phyloP scores from a whole-genome alignment of 1,140 invertebrate genomes.

The Gryon sp. region DNA sequence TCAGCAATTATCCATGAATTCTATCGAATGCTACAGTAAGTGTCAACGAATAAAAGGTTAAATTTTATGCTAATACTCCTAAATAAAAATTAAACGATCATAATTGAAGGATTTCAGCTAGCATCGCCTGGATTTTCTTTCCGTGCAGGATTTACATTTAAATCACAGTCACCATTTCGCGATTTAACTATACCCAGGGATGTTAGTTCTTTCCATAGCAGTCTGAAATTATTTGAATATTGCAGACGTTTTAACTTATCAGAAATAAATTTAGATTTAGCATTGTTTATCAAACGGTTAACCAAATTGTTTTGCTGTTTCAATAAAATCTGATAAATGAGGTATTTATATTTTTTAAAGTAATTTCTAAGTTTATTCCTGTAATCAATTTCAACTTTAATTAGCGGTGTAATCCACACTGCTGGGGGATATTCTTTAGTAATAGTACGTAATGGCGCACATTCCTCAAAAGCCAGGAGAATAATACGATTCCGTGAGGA shows the following conservation, averaged over 20 bases:
- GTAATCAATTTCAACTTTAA: neutral
- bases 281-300: neutral
- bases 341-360: neutral
- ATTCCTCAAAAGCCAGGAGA: neutral
- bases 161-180: too few species aligned
- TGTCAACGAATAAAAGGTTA: too few species aligned
- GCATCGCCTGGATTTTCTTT: too few species aligned
- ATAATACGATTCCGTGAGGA: neutral
- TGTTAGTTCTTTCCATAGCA: too few species aligned
- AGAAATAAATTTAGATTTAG: neutral
- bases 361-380: conserved; percentile 10
- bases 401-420: neutral
- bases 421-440: neutral
- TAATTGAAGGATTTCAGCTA: too few species aligned
- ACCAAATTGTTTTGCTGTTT: neutral
- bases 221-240: too few species aligned
- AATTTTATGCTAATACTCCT: too few species aligned
- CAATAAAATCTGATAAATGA: neutral
- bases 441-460: neutral
- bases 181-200: too few species aligned
- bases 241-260: too few species aligned
- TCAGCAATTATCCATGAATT: too few species aligned
- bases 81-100: too few species aligned
- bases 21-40: too few species aligned
- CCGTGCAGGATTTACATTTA: neutral